phyloP scores from a whole-genome alignment of 2,113 vertebrate genomes.

The Urocolius indicus region DNA sequence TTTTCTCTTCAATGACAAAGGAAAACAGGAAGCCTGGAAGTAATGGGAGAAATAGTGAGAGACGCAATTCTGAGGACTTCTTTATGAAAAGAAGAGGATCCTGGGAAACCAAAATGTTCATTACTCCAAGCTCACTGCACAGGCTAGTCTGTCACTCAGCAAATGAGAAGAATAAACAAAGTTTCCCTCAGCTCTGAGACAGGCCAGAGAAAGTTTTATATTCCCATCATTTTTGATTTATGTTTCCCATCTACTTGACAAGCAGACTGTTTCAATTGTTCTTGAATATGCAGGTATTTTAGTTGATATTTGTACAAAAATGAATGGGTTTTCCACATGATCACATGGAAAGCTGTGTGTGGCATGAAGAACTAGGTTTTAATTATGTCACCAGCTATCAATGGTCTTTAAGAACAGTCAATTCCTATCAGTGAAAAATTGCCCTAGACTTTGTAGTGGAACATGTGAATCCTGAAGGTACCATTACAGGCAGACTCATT shows the following conservation, averaged over 20 bases:
- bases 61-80: background rate
- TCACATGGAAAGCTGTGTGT: background rate
- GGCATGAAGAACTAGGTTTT: background rate
- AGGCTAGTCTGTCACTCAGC: background rate
- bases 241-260: background rate
- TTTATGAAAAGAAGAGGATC: background rate
- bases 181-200: background rate
- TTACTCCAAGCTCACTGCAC: background rate
- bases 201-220: background rate
- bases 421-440: background rate
- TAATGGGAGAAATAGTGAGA: background rate
- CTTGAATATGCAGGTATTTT: background rate
- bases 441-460: background rate
- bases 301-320: background rate
- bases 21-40: background rate
- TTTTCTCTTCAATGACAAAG: background rate
- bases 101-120: background rate
- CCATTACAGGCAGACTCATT: background rate
- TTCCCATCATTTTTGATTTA: background rate
- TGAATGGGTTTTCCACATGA: background rate
- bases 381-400: background rate
- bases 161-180: background rate
- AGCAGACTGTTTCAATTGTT: background rate
- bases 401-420: background rate
- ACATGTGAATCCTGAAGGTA: conserved; percentile 3